Percentiles rank a stretch among this genome's conserved stretches.
Evolutionary conservation across 2,797 vertebrate genomes (phyloP).

Genomic region (Scolopax bukidnonensis): DNA sequence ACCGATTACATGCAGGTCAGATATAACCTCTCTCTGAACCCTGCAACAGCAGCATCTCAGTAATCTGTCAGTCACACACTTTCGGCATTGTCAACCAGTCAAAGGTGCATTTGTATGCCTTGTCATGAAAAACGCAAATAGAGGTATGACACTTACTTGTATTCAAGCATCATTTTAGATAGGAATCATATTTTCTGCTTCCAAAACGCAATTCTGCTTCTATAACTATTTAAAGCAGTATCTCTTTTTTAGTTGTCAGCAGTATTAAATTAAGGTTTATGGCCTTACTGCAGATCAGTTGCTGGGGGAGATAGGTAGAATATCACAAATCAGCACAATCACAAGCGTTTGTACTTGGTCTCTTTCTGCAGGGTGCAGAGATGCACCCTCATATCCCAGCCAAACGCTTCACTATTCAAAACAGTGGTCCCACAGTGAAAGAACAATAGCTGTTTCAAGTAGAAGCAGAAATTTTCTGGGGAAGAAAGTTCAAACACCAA

Average conservation of each 20-base stretch:
- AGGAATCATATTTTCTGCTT: not conserved
- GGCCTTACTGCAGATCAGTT: not conserved
- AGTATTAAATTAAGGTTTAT: slow-evolving; percentile 1
- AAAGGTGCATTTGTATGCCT: not conserved
- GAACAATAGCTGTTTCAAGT: not conserved
- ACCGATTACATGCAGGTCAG: not conserved
- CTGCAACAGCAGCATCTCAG: not conserved
- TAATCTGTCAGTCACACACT: not conserved
- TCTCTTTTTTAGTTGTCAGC: not conserved
- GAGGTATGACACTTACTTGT: not conserved
- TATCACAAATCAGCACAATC: not conserved
- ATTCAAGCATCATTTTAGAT: not conserved
- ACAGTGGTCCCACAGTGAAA: not conserved
- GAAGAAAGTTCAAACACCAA: not conserved
- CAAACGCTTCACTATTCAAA: not conserved
- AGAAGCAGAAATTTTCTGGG: not conserved
- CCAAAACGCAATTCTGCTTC: not conserved
- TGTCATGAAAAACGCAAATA: not conserved
- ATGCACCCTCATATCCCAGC: not conserved
- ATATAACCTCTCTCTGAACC: not conserved
- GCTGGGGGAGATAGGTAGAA: not conserved
- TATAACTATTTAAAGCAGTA: not conserved
- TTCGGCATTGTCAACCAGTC: not conserved
- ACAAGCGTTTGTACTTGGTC: rapidly evolving
- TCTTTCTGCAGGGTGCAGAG: not conserved